These are phyloP conservation scores for Phalangium opilio DNA, from an alignment of 2,888 invertebrate species.

Conservation along the genomic window DNA sequence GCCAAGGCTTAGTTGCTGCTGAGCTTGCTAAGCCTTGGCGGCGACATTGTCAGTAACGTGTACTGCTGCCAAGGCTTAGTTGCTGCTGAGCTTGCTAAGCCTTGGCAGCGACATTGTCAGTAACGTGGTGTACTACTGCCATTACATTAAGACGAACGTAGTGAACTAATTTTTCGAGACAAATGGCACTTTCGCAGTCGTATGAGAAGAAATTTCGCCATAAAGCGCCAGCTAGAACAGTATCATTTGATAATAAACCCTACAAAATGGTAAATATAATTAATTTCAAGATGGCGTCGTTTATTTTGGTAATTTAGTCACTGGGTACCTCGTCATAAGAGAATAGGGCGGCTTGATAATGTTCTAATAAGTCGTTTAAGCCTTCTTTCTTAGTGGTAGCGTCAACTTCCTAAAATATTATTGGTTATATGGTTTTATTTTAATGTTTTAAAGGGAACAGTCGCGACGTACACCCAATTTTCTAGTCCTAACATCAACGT, in stretches of 20 bases:
- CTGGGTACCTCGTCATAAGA: constrained; percentile 54
- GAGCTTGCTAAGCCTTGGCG: too few relatives aligned
- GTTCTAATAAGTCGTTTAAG: constrained; percentile 49
- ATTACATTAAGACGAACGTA: constrained; percentile 42
- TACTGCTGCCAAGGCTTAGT: too few relatives aligned
- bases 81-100: too few relatives aligned
- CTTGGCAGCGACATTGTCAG: too few relatives aligned
- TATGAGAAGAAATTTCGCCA: constrained; percentile 68
- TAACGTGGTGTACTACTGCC: too few relatives aligned
- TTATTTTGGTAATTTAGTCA: too few relatives aligned
- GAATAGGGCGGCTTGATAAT: constrained; percentile 68
- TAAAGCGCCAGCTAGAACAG: constrained; percentile 53
- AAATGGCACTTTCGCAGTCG: constrained; percentile 37
- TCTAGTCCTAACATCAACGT: constrained; percentile 54
- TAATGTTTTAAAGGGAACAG: too few relatives aligned
- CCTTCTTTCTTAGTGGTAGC: constrained; percentile 45
- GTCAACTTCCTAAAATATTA: constrained; percentile 43
- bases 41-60: too few relatives aligned
- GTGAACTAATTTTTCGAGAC: constrained; percentile 53
- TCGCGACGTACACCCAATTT: constrained; percentile 41
- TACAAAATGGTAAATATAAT: constrained; percentile 11
- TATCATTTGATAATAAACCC: constrained; percentile 59
- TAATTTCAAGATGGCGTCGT: background rate
- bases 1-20: too few relatives aligned
- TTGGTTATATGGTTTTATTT: too few relatives aligned